Percentiles rank a stretch among this genome's conserved stretches.
These are phyloP conservation scores for Macropus fuliginosus DNA, from an alignment of 2,797 vertebrate species.

Conservation along the genomic window DNA sequence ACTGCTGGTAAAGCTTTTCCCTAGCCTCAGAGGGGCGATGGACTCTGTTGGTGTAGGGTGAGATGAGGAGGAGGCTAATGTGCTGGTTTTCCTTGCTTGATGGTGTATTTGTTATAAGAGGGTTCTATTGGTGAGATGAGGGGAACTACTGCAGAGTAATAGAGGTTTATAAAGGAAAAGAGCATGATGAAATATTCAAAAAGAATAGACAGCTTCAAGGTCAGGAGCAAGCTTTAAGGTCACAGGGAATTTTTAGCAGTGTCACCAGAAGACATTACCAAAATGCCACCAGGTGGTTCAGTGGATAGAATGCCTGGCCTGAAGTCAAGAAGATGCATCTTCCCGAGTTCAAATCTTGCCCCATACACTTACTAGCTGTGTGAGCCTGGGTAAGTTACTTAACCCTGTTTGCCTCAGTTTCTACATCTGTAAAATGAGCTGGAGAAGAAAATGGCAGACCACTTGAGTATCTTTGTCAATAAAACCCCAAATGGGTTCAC, in stretches of 20 bases:
- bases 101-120: background rate
- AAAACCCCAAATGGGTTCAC: background rate
- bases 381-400: background rate
- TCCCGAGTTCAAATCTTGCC: background rate
- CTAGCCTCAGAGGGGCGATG: background rate
- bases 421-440: background rate
- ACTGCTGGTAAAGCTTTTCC: background rate
- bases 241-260: constrained; percentile 25
- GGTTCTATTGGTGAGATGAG: background rate
- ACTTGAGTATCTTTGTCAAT: background rate
- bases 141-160: background rate
- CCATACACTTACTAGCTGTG: background rate
- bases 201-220: constrained; percentile 14
- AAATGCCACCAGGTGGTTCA: background rate
- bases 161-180: background rate
- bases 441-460: background rate
- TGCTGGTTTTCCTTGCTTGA: background rate
- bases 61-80: background rate
- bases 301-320: background rate
- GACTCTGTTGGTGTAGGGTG: background rate
- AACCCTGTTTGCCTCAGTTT: background rate
- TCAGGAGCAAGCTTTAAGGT: background rate
- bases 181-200: background rate
- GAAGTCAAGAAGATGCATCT: background rate
- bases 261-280: background rate